Percentiles rank a stretch among this genome's conserved stretches.
Evolutionary conservation across 2,797 vertebrate genomes (phyloP).

Genomic region (Valencia hispanica): DNA sequence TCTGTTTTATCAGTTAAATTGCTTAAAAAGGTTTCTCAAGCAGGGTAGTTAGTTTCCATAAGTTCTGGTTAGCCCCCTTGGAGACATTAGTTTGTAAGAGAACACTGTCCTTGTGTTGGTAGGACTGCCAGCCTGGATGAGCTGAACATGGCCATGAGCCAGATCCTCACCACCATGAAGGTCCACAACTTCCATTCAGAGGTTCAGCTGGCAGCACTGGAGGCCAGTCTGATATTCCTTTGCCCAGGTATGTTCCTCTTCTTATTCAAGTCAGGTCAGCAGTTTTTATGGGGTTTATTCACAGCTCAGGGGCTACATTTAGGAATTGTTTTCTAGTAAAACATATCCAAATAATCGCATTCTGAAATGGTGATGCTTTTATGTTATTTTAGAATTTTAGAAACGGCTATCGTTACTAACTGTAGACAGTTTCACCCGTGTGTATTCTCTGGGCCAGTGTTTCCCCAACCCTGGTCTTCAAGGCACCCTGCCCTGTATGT

Average conservation of each 20-base stretch:
- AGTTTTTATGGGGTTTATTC: neutral
- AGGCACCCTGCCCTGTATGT: too few species aligned
- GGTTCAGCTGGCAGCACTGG: conserved; percentile 90
- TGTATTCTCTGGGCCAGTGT: too few species aligned
- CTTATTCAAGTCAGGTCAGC: too few species aligned
- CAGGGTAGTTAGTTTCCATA: neutral
- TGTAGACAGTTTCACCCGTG: too few species aligned
- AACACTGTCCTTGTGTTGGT: conserved; percentile 7
- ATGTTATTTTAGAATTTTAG: too few species aligned
- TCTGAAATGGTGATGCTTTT: neutral
- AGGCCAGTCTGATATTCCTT: conserved; percentile 88
- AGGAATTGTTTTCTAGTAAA: neutral
- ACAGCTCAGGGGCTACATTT: neutral
- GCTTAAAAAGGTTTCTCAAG: neutral
- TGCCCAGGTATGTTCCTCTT: conserved; percentile 79
- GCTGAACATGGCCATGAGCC: conserved; percentile 83
- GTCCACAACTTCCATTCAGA: conserved; percentile 83
- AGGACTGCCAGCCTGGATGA: conserved; percentile 88
- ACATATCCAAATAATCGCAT: neutral
- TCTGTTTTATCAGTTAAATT: neutral
- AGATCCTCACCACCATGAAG: conserved; percentile 87
- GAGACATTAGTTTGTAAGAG: neutral
- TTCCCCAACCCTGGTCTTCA: too few species aligned
- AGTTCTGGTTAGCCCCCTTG: neutral
- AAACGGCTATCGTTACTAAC: too few species aligned